Evolutionary conservation across 2,113 vertebrate species (phyloP).

Genomic region (Chloropsis cyanopogon): DNA sequence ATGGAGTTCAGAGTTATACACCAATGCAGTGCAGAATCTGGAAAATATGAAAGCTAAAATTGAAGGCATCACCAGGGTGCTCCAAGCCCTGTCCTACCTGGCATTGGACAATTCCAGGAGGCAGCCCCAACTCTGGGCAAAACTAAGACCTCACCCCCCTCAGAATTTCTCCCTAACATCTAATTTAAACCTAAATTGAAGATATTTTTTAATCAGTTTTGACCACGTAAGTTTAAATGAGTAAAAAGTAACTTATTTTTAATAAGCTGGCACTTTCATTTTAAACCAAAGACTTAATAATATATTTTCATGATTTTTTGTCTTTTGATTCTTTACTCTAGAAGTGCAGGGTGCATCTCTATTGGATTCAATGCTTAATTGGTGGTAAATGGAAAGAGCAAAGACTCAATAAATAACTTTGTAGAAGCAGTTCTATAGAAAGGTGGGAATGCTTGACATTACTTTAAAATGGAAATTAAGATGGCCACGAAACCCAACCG

Average conservation of each 20-base stretch:
- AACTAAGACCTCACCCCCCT: fast-evolving
- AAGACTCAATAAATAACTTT: not conserved
- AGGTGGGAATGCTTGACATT: not conserved
- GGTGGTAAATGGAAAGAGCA: not conserved
- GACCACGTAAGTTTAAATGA: not conserved
- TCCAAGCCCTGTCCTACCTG: not conserved
- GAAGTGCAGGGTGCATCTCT: not conserved
- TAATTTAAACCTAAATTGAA: not conserved
- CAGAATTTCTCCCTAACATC: not conserved
- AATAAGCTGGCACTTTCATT: not conserved
- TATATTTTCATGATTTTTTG: not conserved
- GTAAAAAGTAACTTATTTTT: not conserved
- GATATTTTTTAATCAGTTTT: not conserved
- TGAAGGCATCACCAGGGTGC: not conserved
- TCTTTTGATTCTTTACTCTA: not conserved
- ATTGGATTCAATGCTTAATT: not conserved
- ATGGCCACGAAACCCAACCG: not conserved
- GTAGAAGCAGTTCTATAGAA: not conserved
- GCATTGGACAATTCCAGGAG: not conserved
- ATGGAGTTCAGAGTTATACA: not conserved
- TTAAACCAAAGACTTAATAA: not conserved
- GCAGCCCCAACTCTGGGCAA: not conserved
- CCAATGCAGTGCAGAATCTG: not conserved
- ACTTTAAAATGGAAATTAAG: not conserved
- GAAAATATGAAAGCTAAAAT: not conserved